These are phyloP conservation scores for Drosophila mauritiana DNA, from an alignment of 1,140 invertebrate genomes.

Conservation along the genomic window DNA sequence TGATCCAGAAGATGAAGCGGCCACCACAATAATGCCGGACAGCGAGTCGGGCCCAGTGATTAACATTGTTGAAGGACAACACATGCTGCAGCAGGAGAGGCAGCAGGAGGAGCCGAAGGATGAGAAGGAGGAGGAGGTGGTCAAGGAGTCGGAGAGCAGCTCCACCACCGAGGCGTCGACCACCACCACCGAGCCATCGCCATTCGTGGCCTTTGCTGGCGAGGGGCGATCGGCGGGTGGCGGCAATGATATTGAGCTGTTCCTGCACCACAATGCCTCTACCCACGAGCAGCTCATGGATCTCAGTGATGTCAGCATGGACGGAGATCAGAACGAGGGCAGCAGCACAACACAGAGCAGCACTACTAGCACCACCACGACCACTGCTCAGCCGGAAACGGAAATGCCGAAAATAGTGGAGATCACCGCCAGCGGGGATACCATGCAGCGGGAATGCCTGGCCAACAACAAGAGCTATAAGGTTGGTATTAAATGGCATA, in stretches of 20 bases:
- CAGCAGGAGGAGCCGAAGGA: neutral
- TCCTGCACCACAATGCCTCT: constrained; percentile 56
- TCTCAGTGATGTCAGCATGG: constrained; percentile 89
- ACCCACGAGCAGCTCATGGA: constrained; percentile 84
- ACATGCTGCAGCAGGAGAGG: constrained; percentile 49
- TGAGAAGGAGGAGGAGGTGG: neutral
- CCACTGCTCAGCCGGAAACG: constrained; percentile 61
- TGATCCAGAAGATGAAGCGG: constrained; percentile 56
- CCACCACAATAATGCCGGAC: constrained; percentile 54
- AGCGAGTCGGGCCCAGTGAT: constrained; percentile 57
- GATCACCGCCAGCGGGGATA: constrained; percentile 72
- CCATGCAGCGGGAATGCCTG: constrained; percentile 78
- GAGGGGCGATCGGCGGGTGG: constrained; percentile 63
- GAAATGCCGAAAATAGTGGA: constrained; percentile 79
- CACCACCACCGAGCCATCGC: constrained; percentile 45
- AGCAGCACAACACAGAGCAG: constrained; percentile 30
- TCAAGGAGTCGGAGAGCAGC: constrained; percentile 27
- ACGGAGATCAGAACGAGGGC: constrained; percentile 86
- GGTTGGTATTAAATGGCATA: constrained; percentile 53
- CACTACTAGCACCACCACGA: constrained; percentile 37
- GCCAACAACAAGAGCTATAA: constrained; percentile 79
- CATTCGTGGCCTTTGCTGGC: constrained; percentile 63
- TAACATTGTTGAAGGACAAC: constrained; percentile 79
- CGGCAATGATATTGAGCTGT: constrained; percentile 51
- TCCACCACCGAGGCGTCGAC: constrained; percentile 25